Conservation (phyloP, 2,113 vertebrate species). For the Gopherus flavomarginatus region DNA sequence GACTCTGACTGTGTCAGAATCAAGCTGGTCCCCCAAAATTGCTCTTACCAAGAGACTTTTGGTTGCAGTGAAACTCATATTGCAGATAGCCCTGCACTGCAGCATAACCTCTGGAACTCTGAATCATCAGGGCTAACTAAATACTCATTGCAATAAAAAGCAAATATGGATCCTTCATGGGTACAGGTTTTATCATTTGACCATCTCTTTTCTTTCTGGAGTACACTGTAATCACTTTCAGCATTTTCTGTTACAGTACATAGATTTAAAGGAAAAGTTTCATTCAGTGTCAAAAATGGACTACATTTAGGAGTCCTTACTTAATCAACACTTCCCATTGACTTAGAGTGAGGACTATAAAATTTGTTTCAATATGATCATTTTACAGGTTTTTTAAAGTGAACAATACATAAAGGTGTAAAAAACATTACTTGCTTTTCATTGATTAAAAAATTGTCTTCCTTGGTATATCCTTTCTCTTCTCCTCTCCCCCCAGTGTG, state of each 20-base stretch:
- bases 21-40: not conserved
- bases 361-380: not conserved
- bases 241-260: not conserved
- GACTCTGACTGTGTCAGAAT: not conserved
- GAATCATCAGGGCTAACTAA: not conserved
- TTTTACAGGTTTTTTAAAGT: not conserved
- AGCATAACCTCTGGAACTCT: not conserved
- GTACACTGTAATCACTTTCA: not conserved
- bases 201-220: not conserved
- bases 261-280: not conserved
- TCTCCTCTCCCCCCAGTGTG: not conserved
- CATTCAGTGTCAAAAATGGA: not conserved
- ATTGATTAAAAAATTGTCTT: not conserved
- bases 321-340: not conserved
- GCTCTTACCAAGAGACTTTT: not conserved
- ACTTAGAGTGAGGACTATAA: not conserved
- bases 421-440: not conserved
- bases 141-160: not conserved
- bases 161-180: not conserved
- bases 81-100: not conserved
- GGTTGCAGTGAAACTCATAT: not conserved
- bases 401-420: not conserved
- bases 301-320: not conserved
- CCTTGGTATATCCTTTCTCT: not conserved
- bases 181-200: not conserved